Evolutionary conservation across 2,113 vertebrate species (phyloP), one percentile per base, ranked within the genome.

Genomic region (Brachyhypopomus gauderio): DNA sequence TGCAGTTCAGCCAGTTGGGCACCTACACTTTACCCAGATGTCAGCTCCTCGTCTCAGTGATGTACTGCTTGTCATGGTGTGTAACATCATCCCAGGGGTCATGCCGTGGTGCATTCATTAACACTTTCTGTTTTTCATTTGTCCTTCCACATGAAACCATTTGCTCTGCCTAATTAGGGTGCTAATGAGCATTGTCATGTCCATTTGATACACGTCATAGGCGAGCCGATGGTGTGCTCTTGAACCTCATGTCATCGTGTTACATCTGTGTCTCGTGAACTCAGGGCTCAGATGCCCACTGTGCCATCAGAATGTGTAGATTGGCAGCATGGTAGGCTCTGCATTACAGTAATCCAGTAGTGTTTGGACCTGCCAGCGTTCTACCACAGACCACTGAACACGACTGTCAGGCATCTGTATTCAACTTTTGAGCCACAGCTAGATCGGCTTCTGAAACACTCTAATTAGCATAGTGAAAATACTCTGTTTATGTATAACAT

Each of bases 101-200:
- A 11, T 16, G 52, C 48, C 70, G 12, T 14, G 27, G 36, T 81
- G 62, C 62, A 48, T 75, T 75, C 22, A 75, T 59, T 81, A 81
- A 75, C 79, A 75, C 72, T 52, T 52, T 3, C 38, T 48, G 8
- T 45, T 25, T 75, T 67, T n/a, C 41, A n/a, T 75, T 67, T 67
- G 5, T n/a, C 56, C 55, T n/a, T 66, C 55, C 72, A 19, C 58
- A 11, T 81, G 22, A 69, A 22, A 48, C 48, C 6, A 23, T 17
- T 8, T 56, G n/a, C 41, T 23, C 38, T 17, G 23, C 56, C 58
- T 58, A 58, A 27, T 56, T 14, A 14, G 45, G 11, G 27, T 11
- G 27, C 36, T 56, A n/a, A 3, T 66, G 62, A 20, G 34, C 9
- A 23, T 11, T 58, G 23, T 76, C 36, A 73, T 41, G 64, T 71